Base-by-base conservation (phyloP, 2,113 vertebrate species). In the Centropus bengalensis region DNA sequence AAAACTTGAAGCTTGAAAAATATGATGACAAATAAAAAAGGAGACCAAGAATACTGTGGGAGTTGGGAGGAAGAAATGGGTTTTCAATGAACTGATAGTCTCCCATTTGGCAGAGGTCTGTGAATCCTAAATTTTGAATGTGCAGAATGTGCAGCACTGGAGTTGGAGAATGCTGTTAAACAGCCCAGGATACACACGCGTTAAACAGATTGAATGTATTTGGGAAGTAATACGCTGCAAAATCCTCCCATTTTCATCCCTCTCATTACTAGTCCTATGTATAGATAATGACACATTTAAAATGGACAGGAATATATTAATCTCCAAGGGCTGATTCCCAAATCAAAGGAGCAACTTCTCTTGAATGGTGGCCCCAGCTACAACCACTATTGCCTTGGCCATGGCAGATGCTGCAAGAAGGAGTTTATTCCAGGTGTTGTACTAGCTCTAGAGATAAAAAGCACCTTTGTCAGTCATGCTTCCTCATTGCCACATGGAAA, bases 1-100 rank as follows among this genome's bases (percentile, higher is more conserved):
- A 77, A 89, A 89, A n/a, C 26, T 47, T 87, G 70, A 92, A 66
- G 28, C 45, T 69, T 79, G 70, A 82, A 96, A 94, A 83, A 70
- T 73, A 85, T n/a, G 38, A 94, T 75, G 42, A 82, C 4, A 88
- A 85, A 80, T 88, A 70, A 87, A 87, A 89, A 88, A 81, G 10
- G 49, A 76, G 91, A 58, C 14, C 45, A 89, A 81, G 38, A 86
- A 63, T 77, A 86, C 52, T 74, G 51, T 38, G 62, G n/a, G 60
- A 84, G 10, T 38, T 82, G 28, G 58, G 55, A 89, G 67, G 32
- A 83, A 91, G 38, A 86, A 83, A 5, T 70, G 38, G 7, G 4
- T 88, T 91, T 83, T 90, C 59, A 36, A 2, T 17, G 8, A 55
- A 90, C 32, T 76, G 55, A 73, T 40, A 77, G 45, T 12, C 62